A percentile compares a stretch with the other conserved stretches of the same genome.
Conservation (phyloP, 2,888 invertebrate species). For the Tenthredo notha region DNA sequence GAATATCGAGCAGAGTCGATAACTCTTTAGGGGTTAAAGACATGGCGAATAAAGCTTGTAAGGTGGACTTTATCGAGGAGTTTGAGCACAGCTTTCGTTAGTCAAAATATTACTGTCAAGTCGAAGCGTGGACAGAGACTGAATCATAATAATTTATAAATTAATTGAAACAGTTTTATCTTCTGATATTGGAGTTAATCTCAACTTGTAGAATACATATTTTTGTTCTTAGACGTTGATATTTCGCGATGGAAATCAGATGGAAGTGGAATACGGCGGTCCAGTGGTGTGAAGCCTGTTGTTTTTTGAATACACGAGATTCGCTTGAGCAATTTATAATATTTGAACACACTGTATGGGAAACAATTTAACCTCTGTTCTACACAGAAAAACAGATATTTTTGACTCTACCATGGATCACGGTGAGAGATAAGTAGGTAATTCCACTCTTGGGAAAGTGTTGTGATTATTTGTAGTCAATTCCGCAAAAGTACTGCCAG, state of each 20-base stretch:
- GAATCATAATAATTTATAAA: background rate
- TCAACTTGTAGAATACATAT: background rate
- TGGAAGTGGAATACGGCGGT: background rate
- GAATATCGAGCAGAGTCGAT: conserved; percentile 70
- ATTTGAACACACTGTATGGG: background rate
- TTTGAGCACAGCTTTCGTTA: background rate
- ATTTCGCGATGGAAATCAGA: background rate
- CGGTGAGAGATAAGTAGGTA: too few relatives aligned
- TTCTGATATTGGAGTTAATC: background rate
- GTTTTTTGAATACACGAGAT: background rate
- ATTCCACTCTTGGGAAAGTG: too few relatives aligned
- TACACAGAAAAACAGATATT: background rate
- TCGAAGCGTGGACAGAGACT: background rate
- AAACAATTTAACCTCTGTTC: background rate
- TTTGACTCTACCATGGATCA: background rate
- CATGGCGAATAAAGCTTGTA: conserved; percentile 64
- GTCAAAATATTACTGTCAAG: background rate
- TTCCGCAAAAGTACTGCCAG: too few relatives aligned
- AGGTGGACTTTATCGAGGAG: background rate
- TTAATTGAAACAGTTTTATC: background rate
- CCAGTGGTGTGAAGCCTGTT: background rate
- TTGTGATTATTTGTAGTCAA: too few relatives aligned
- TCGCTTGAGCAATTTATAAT: background rate
- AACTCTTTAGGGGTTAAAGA: conserved; percentile 69
- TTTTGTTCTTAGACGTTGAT: background rate